Conservation (phyloP, 35 echinoderm and acorn worm genomes). For the Patiria miniata region DNA sequence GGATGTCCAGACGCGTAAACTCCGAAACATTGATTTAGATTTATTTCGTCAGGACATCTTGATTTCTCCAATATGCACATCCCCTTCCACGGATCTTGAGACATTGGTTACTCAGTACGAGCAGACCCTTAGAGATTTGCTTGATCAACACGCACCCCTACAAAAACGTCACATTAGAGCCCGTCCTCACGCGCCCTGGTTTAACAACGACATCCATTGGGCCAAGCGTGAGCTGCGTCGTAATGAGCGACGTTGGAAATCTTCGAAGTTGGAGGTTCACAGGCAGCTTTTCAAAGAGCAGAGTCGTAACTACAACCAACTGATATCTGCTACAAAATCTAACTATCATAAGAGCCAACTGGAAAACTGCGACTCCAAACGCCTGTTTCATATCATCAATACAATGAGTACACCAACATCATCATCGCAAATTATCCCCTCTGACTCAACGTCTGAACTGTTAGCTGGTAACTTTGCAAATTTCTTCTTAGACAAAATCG, state of each 20-base stretch:
- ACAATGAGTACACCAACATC: background rate
- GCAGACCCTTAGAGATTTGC: background rate
- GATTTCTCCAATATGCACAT: background rate
- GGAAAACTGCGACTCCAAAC: too few relatives aligned
- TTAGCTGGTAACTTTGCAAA: background rate
- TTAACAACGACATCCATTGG: constrained; percentile 9
- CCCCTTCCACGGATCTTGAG: background rate
- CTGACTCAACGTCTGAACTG: background rate
- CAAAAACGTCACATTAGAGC: background rate
- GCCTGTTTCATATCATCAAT: background rate
- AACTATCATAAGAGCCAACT: too few relatives aligned
- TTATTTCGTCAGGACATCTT: constrained; percentile 1
- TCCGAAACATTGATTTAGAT: background rate
- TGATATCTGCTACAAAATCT: background rate
- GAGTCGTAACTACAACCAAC: background rate
- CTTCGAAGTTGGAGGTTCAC: constrained; percentile 6
- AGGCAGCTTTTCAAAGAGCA: background rate
- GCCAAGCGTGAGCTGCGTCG: background rate
- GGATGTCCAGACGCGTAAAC: background rate
- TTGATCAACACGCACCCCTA: background rate
- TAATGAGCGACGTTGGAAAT: background rate
- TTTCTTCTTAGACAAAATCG: background rate
- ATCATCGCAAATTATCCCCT: background rate
- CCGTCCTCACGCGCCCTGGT: constrained; percentile 12
- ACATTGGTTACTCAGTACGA: background rate